Conservation (phyloP, 2,113 vertebrate genomes). For the Elanoides forficatus region DNA sequence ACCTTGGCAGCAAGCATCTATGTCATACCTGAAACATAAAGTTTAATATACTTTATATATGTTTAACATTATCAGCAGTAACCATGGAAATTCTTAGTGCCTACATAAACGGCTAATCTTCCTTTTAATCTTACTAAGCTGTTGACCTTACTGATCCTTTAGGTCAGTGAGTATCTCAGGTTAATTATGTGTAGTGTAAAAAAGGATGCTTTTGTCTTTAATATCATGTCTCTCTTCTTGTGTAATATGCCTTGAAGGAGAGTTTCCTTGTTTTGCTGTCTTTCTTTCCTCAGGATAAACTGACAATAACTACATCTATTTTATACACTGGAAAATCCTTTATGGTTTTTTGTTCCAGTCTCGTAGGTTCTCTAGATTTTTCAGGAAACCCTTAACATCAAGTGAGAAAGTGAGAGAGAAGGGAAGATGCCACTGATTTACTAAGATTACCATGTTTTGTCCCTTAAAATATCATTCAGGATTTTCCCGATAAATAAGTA, state of each 20-base stretch:
- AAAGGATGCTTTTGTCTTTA: neutral
- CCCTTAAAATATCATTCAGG: neutral
- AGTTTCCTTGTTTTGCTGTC: neutral
- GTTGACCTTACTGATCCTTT: neutral
- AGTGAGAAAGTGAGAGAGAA: neutral
- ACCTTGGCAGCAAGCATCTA: fast-evolving
- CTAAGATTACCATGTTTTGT: neutral
- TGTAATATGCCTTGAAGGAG: neutral
- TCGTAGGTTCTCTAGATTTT: neutral
- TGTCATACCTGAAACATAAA: neutral
- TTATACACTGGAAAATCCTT: neutral
- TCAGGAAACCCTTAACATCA: neutral
- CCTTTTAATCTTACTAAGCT: neutral
- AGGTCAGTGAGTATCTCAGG: neutral
- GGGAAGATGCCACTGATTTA: neutral
- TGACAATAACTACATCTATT: neutral
- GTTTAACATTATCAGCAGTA: neutral
- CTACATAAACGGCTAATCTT: neutral
- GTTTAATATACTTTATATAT: neutral
- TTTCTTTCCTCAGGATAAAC: neutral
- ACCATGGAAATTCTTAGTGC: neutral
- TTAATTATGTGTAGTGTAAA: neutral
- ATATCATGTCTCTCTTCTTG: neutral
- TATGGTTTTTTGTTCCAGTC: neutral
- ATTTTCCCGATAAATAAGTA: neutral